These are phyloP conservation scores for Pelvicachromis taeniatus DNA, from an alignment of 2,113 vertebrate species.

Conservation along the genomic window DNA sequence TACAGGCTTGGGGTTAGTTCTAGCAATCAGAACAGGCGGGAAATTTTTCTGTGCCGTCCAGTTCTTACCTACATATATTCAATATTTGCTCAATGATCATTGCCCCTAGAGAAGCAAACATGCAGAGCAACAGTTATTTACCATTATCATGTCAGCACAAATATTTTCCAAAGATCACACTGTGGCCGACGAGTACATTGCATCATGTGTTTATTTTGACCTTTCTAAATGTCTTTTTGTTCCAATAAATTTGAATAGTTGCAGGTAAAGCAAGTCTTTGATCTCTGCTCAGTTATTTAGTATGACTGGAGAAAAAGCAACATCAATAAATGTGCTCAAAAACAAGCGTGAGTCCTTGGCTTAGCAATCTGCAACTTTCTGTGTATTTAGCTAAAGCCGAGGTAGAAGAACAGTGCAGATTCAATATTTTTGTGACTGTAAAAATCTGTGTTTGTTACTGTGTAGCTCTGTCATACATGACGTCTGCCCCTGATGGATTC, in stretches of 20 bases:
- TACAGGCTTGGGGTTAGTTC: background rate
- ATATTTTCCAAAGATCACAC: background rate
- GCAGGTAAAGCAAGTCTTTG: background rate
- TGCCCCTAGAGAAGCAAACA: background rate
- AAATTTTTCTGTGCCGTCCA: rapidly evolving
- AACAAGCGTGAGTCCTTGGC: background rate
- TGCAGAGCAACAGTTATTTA: background rate
- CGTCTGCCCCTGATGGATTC: conserved; percentile 35
- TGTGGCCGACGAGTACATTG: background rate
- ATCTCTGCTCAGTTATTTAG: background rate
- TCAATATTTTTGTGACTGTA: background rate
- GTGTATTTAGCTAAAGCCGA: background rate
- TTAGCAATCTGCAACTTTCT: background rate
- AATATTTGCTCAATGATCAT: background rate
- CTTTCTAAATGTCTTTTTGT: background rate
- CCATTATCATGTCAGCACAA: background rate
- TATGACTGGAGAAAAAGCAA: background rate
- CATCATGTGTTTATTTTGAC: background rate
- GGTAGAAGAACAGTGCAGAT: background rate
- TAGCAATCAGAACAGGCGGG: background rate
- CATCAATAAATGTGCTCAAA: background rate
- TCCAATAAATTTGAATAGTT: background rate
- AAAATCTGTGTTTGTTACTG: background rate
- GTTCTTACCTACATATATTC: background rate
- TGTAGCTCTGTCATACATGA: conserved; percentile 44